Percentiles rank a stretch among this genome's conserved stretches.
Conservation (phyloP, 2,797 vertebrate species). For the Hypotaenidia okinawae region DNA sequence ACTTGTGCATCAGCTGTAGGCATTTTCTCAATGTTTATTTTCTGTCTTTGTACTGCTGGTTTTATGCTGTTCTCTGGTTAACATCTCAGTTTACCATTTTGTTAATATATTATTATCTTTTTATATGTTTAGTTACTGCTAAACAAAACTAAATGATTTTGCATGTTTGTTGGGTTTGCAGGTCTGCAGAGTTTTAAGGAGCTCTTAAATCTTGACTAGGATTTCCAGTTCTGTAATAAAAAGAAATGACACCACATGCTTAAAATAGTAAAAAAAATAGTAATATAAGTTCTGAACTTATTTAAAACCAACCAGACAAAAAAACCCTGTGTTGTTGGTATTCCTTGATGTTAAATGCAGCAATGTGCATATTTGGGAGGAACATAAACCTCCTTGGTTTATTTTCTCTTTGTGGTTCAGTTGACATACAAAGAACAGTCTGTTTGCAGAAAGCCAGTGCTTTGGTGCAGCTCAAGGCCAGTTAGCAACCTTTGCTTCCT, state of each 20-base stretch:
- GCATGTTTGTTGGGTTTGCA: neutral
- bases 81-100: neutral
- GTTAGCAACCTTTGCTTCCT: neutral
- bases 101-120: neutral
- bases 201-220: neutral
- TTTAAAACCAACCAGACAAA: neutral
- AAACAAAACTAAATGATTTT: neutral
- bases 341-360: neutral
- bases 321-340: neutral
- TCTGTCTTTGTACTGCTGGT: neutral
- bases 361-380: neutral
- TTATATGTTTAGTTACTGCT: neutral
- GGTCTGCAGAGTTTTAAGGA: neutral
- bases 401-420: neutral
- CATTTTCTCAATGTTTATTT: neutral
- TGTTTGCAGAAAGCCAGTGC: neutral
- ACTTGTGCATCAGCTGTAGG: neutral
- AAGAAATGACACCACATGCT: neutral
- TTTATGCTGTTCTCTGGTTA: neutral
- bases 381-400: neutral
- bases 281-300: neutral
- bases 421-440: neutral
- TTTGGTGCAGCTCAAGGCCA: neutral
- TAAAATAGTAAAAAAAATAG: neutral
- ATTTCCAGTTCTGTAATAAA: neutral